Evolutionary conservation across 2,113 vertebrate genomes (phyloP), one percentile per base, ranked within the genome.

Genomic region (Trinectes maculatus): DNA sequence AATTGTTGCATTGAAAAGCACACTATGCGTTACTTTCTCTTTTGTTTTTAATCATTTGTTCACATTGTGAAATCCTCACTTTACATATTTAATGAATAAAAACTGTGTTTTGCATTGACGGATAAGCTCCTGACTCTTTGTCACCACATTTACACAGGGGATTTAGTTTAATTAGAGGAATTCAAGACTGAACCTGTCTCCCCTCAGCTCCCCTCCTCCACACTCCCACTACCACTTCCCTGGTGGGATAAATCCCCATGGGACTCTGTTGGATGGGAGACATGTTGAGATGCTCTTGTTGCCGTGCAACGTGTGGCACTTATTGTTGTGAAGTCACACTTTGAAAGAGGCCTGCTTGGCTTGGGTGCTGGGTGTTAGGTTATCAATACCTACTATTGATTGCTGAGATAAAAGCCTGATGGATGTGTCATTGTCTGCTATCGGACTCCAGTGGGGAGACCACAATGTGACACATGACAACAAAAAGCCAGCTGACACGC

Each of bases 11-110:
- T 69, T 68, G 16, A 68, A 77, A 75, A 71, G 51, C 48, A 66
- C 34, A 26, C 9, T 3, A 24, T 69, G 3, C 69, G 77, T 77
- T 57, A 26, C 19, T 47, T 60, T 4, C 1, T 72, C 74, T 79
- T 48, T 37, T 34, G n/a, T 44, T 60, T 5, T 16, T 77, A 52
- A 31, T 22, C 18, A 21, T 72, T 46, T 82, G 49, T 79, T 82
- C 43, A 72, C 66, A 62, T 48, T 79, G 69, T 82, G 55, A 84
- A 53, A 29, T 75, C 71, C 67, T 70, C 77, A 77, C 57, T 77
- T 86, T 81, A 79, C 69, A 71, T 89, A 91, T 89, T 92, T 89
- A 87, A 91, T 88, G 33, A 92, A 91, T 90, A 89, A 91, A n/a
- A 91, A 70, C 60, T 67, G 31, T 77, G 76, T 88, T n/a, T 84